Evolutionary conservation across 1,140 invertebrate genomes (phyloP), one percentile per base, ranked within the genome.

Genomic region (Ceratina calcarata): DNA sequence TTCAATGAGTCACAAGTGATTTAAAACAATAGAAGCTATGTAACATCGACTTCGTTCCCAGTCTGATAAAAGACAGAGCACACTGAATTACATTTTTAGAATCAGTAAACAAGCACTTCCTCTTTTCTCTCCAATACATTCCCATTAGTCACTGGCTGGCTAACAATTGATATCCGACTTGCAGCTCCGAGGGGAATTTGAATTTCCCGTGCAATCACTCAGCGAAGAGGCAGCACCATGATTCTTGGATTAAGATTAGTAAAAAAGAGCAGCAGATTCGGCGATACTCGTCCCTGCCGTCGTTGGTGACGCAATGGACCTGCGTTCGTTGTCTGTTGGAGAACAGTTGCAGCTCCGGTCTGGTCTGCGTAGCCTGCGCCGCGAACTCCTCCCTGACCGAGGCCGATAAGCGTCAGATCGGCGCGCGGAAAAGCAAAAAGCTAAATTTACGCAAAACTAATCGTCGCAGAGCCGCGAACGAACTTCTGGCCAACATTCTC

Each of bases 291-390:
- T 93, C 92, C 10, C 65, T 92, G 78, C 92, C 92, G 22, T 88
- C 88, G 7, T 82, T 93, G 67, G 86, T 91, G 24, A 89, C 87
- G n/a, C 89, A 89, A 78, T 93, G 92, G 92, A 93, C 90, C 66
- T 93, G 92, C 57, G 91, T 93, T 78, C 91, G 92, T 70, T 93
- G 92, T 82, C 78, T 93, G 13, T 85, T 92, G 60, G 84, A 89
- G 32, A 93, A 93, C 73, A 91, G 82, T 71, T 91, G 89, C 82
- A 91, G 90, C 66, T 90, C 91, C 22, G 86, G 88, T 53, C 82
- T 89, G 53, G 84, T 89, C 82, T 93, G 92, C 82, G 88, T 91
- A 67, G 92, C 91, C 20, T 93, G 92, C 53, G 91, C 90, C 55
- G 91, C 91, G 18, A 92, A 88, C 87, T 92, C 90, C 10, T 90